Evolutionary conservation across 2,888 invertebrate genomes (phyloP).

Genomic region (Julus scandinavius): DNA sequence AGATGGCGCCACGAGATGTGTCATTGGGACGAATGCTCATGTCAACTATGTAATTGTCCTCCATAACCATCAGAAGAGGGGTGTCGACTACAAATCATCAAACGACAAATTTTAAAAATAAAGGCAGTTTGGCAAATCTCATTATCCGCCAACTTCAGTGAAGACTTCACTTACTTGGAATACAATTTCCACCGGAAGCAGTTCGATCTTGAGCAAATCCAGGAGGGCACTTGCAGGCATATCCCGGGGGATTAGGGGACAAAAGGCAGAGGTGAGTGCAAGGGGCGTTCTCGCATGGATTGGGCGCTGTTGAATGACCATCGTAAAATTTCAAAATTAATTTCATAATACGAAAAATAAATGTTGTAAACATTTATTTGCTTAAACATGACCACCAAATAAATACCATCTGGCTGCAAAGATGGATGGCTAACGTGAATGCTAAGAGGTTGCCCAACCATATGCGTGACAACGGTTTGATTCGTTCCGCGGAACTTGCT

Average conservation of each 20-base stretch:
- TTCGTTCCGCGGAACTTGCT: slow-evolving; percentile 92
- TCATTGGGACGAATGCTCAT: slow-evolving; percentile 81
- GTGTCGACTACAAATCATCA: slow-evolving; percentile 74
- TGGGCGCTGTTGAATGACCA: slow-evolving; percentile 65
- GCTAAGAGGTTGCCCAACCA: slow-evolving; percentile 93
- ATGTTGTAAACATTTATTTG: background rate
- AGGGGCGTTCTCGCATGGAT: slow-evolving; percentile 78
- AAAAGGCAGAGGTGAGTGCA: slow-evolving; percentile 94
- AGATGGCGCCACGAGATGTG: slow-evolving; percentile 78
- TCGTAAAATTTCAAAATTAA: background rate
- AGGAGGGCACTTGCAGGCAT: slow-evolving; percentile 90
- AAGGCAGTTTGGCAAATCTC: background rate
- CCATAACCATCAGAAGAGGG: slow-evolving; percentile 89
- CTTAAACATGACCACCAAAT: background rate
- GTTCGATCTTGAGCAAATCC: slow-evolving; percentile 72
- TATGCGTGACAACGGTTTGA: slow-evolving; percentile 92
- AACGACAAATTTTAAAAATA: background rate
- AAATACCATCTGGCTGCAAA: slow-evolving; percentile 76
- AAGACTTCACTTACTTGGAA: slow-evolving; percentile 61
- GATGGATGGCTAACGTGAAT: slow-evolving; percentile 96
- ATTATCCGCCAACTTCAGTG: background rate
- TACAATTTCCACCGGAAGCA: slow-evolving; percentile 59
- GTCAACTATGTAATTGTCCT: slow-evolving; percentile 80
- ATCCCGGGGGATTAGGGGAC: slow-evolving; percentile 79
- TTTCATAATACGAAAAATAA: too few species aligned